These are phyloP conservation scores for Calyptomena viridis DNA, from an alignment of 2,113 vertebrate genomes.

Conservation along the genomic window DNA sequence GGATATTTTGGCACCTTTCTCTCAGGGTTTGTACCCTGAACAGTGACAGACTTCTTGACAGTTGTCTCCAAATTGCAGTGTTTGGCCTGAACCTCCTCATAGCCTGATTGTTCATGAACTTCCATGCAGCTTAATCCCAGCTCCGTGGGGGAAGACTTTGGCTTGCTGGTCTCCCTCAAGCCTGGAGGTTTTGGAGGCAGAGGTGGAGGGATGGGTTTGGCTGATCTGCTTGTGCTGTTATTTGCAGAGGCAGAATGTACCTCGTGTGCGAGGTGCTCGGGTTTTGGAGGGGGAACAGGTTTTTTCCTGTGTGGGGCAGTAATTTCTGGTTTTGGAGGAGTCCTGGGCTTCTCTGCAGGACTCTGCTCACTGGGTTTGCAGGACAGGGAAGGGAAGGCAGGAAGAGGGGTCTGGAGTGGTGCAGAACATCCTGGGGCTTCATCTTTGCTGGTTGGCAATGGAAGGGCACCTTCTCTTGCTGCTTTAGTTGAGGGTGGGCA, in stretches of 20 bases:
- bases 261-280: conserved; percentile 52
- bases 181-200: neutral
- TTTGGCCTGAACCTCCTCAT: neutral
- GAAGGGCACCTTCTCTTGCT: conserved; percentile 39
- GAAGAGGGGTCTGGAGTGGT: conserved; percentile 16
- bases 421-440: conserved; percentile 66
- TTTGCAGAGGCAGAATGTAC: neutral
- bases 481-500: conserved; percentile 33
- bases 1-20: neutral
- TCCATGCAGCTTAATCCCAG: neutral
- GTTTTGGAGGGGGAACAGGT: conserved; percentile 71
- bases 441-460: conserved; percentile 11
- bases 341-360: conserved; percentile 64
- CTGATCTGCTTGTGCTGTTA: neutral
- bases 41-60: neutral
- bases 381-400: neutral
- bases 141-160: neutral
- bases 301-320: conserved; percentile 44
- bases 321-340: conserved; percentile 72
- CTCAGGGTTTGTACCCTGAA: neutral
- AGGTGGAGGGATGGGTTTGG: neutral
- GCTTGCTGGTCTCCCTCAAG: neutral
- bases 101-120: neutral
- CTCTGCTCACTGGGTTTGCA: conserved; percentile 56
- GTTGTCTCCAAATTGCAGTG: neutral